phyloP scores from a whole-genome alignment of 2,888 invertebrate genomes.

The Zonitis immaculata region DNA sequence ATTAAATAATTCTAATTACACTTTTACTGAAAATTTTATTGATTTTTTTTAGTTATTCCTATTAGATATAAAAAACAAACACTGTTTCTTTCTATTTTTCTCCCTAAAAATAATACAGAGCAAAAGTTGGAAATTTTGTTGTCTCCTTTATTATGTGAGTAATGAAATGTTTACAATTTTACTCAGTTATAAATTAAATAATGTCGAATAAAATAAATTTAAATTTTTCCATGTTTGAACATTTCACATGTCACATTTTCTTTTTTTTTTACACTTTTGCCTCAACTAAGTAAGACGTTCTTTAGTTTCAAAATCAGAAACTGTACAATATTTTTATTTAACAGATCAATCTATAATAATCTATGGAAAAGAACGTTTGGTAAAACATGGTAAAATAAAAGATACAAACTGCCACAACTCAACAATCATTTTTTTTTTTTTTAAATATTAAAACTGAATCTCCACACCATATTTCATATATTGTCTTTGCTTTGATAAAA shows the following conservation, averaged over 20 bases:
- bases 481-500: conserved; percentile 23
- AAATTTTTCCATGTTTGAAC: conserved; percentile 17
- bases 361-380: conserved; percentile 7
- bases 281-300: not conserved
- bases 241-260: conserved; percentile 37
- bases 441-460: conserved; percentile 11
- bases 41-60: conserved; percentile 52
- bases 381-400: conserved; percentile 5
- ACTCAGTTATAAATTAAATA: not conserved
- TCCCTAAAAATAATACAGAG: conserved; percentile 54
- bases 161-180: conserved; percentile 45
- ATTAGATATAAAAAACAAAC: conserved; percentile 62
- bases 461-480: conserved; percentile 14
- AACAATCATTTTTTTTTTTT: conserved; percentile 2
- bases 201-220: conserved; percentile 11
- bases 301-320: conserved; percentile 5
- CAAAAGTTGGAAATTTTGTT: conserved; percentile 30
- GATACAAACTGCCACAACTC: not conserved
- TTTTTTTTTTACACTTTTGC: conserved; percentile 17
- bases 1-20: conserved; percentile 15
- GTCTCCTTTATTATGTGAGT: conserved; percentile 33
- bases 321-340: conserved; percentile 10
- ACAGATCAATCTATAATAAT: conserved; percentile 8
- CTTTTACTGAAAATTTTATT: conserved; percentile 54
- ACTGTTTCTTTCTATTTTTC: conserved; percentile 51